Evolutionary conservation across 2,797 vertebrate species (phyloP), one percentile per base, ranked within the genome.

Genomic region (Pseudochirops cupreus): DNA sequence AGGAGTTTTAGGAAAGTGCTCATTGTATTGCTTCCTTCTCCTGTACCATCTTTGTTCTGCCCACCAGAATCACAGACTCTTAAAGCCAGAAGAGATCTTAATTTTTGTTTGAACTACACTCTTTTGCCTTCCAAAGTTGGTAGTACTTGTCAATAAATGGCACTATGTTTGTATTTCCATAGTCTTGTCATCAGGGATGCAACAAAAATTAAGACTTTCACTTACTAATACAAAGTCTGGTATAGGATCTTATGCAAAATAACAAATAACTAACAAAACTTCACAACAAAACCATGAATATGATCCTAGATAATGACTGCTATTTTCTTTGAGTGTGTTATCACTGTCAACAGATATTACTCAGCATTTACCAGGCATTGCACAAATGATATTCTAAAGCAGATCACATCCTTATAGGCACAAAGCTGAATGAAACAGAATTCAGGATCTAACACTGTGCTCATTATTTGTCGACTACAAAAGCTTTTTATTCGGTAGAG

Each of bases 71-170:
- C n/a, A 39, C 16, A 74, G 67, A 74, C 6, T 74, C 1, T 67
- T 67, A 67, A 16, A 7, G 33, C 33, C n/a, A n/a, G 62, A 67
- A 62, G 12, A 26, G 92, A 93, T 93, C 82, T 93, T 92, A 46
- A 56, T 67, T 97, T 96, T 95, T 91, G 53, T 96, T 96, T 96
- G 92, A 96, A 97, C 95, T 82, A 55, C 11, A 93, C 95, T 58
- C 56, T 62, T 92, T 94, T 56, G 59, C 90, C 50, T 95, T 95
- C 91, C 93, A 57, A 58, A 56, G 56, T 89, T 57, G 94, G 89
- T 46, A 95, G 90, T 39, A 67, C 96, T 94, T 52, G 93, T 92
- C 56, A 91, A 91, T 87, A 97, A 95, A 93, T 96, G 59, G 59
- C 90, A 91, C 56, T 56, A 91, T 92, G 82, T 96, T 92, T 95